Evolutionary conservation across 2,888 invertebrate genomes (phyloP).

Genomic region (Dicycla oo): DNA sequence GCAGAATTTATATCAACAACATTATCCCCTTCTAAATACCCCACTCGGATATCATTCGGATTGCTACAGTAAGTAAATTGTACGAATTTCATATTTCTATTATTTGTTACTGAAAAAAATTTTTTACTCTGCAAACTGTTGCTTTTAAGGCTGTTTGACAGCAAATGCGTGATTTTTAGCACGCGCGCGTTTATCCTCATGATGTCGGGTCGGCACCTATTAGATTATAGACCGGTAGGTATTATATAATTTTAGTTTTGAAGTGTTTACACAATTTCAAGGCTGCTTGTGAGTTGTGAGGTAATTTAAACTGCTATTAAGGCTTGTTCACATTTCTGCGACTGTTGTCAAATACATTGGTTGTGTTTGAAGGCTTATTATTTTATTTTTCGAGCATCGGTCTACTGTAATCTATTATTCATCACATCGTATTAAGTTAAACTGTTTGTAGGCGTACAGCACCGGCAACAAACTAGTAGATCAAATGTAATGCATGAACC

Average conservation of each 20-base stretch:
- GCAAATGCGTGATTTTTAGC: constrained; percentile 71
- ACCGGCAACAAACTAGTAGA: too few species aligned
- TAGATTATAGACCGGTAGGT: constrained; percentile 35
- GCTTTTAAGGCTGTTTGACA: constrained; percentile 63
- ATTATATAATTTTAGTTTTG: constrained; percentile 65
- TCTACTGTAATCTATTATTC: neutral
- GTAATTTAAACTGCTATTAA: constrained; percentile 17
- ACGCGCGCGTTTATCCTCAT: constrained; percentile 69
- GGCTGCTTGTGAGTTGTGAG: constrained; percentile 44
- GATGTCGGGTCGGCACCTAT: constrained; percentile 20
- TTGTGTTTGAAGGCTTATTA: neutral
- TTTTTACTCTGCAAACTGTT: constrained; percentile 57
- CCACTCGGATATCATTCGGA: constrained; percentile 92
- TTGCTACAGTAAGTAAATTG: constrained; percentile 91
- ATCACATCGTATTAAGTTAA: neutral
- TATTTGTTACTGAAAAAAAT: constrained; percentile 74
- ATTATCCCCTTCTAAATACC: constrained; percentile 91
- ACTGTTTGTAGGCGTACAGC: neutral
- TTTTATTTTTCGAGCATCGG: neutral
- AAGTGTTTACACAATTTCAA: constrained; percentile 59
- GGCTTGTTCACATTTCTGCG: constrained; percentile 26
- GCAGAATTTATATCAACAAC: constrained; percentile 93
- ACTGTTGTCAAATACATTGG: neutral
- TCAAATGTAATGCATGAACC: too few species aligned
- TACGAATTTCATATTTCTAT: constrained; percentile 92